phyloP scores from a whole-genome alignment of 2,113 vertebrate genomes.

The Gambusia affinis region DNA sequence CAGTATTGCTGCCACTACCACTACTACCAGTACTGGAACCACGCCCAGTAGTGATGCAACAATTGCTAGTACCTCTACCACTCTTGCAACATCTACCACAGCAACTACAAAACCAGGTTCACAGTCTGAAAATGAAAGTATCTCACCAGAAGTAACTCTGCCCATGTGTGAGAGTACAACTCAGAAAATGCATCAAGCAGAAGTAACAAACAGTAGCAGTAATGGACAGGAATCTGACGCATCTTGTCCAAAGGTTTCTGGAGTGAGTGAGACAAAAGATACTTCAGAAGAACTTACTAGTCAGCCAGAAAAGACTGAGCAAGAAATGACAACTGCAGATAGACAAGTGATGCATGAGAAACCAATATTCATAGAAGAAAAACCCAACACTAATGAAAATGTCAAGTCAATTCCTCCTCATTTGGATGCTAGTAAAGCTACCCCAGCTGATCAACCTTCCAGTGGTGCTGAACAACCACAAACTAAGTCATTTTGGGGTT shows the following conservation, averaged over 20 bases:
- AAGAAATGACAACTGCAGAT: constrained; percentile 27
- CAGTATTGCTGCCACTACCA: background rate
- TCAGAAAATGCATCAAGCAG: constrained; percentile 12
- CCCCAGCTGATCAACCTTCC: constrained; percentile 36
- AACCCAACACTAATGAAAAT: constrained; percentile 42
- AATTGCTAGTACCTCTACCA: background rate
- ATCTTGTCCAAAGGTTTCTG: constrained; percentile 19
- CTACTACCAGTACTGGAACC: background rate
- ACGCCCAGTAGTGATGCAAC: background rate
- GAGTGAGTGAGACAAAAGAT: constrained; percentile 8
- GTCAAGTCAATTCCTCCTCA: constrained; percentile 47
- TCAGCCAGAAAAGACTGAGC: constrained; percentile 36
- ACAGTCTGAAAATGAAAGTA: constrained; percentile 47
- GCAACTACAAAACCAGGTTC: constrained; percentile 14
- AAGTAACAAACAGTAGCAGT: constrained; percentile 14
- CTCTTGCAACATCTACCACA: background rate
- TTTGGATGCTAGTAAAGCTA: constrained; percentile 3
- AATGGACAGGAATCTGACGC: background rate
- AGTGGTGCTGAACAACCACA: constrained; percentile 58
- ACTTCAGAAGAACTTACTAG: constrained; percentile 8
- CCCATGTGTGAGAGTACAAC: constrained; percentile 5
- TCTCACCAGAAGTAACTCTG: constrained; percentile 19
- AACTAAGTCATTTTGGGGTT: constrained; percentile 77
- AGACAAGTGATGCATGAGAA: constrained; percentile 59
- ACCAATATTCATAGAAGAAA: constrained; percentile 51